A percentile compares a stretch with the other conserved stretches of the same genome.
phyloP scores from a whole-genome alignment of 2,888 invertebrate genomes.

The Alcis repandata region DNA sequence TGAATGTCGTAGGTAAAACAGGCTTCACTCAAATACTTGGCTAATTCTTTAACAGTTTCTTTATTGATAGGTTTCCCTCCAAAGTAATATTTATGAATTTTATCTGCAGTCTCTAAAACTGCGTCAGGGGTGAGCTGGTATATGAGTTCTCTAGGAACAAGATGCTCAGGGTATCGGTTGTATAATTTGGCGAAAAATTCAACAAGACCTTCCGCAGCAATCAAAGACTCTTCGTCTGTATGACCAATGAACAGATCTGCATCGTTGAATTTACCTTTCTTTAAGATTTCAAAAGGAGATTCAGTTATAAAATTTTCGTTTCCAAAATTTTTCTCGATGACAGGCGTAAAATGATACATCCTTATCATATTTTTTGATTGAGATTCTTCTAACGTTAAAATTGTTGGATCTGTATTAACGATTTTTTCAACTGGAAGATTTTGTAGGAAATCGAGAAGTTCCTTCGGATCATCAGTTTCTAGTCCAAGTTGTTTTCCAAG shows the following conservation, averaged over 20 bases:
- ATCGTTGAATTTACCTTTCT: constrained; percentile 68
- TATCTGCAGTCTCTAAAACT: constrained; percentile 47
- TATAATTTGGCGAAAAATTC: constrained; percentile 40
- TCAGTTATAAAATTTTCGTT: constrained; percentile 50
- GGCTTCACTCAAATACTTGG: constrained; percentile 45
- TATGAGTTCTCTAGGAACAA: constrained; percentile 54
- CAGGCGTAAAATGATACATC: constrained; percentile 50
- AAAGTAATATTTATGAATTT: constrained; percentile 52
- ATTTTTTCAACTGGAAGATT: constrained; percentile 53
- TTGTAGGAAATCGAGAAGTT: constrained; percentile 61
- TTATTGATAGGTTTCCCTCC: constrained; percentile 44
- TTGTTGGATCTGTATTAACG: constrained; percentile 45
- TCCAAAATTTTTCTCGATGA: constrained; percentile 55
- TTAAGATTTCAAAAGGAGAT: constrained; percentile 42
- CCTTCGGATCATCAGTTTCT: constrained; percentile 55
- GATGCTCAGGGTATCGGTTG: constrained; percentile 48
- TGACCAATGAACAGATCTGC: constrained; percentile 89
- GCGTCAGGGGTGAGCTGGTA: constrained; percentile 44
- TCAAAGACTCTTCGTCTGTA: constrained; percentile 87
- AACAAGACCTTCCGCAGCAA: constrained; percentile 19
- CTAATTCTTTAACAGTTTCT: constrained; percentile 48
- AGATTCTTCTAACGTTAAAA: constrained; percentile 38
- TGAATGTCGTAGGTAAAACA: constrained; percentile 50
- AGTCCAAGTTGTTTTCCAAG: constrained; percentile 60
- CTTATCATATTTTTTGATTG: constrained; percentile 36